phyloP scores from a whole-genome alignment of 2,113 vertebrate species.

The Mugil cephalus region DNA sequence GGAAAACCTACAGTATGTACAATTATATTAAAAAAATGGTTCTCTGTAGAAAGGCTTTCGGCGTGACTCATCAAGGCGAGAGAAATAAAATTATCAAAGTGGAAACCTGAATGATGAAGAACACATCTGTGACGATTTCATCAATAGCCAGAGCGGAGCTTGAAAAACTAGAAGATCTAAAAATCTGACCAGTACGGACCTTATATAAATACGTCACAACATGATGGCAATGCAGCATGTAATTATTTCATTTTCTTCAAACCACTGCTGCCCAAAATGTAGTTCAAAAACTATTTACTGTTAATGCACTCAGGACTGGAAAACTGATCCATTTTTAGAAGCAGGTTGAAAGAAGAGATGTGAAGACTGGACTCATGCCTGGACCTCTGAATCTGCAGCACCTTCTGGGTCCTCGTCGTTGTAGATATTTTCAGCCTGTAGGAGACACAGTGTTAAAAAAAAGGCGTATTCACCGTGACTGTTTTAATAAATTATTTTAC shows the following conservation, averaged over 20 bases:
- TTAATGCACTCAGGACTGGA: conserved; percentile 27
- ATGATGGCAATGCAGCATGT: conserved; percentile 46
- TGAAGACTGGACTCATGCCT: conserved; percentile 63
- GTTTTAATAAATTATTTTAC: conserved; percentile 34
- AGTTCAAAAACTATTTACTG: conserved; percentile 44
- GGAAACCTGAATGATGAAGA: conserved; percentile 27
- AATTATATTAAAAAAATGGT: conserved; percentile 69
- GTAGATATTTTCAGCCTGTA: conserved; percentile 98
- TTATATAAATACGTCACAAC: conserved; percentile 57
- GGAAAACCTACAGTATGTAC: conserved; percentile 73
- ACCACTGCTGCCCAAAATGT: conserved; percentile 50
- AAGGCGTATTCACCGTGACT: neutral
- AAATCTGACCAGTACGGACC: conserved; percentile 33
- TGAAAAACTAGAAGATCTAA: conserved; percentile 50
- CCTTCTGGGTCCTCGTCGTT: conserved; percentile 98
- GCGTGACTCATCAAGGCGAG: conserved; percentile 32
- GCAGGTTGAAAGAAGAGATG: conserved; percentile 38
- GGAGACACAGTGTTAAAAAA: conserved; percentile 30
- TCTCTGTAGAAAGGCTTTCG: conserved; percentile 51
- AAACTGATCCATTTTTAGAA: conserved; percentile 52
- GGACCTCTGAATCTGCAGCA: conserved; percentile 93
- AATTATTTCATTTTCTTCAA: conserved; percentile 31
- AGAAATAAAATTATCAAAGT: conserved; percentile 41
- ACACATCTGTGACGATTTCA: conserved; percentile 26
- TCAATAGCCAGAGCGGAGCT: conserved; percentile 31